Conservation (phyloP, 2,888 invertebrate genomes). For the Thalpophila matura region DNA sequence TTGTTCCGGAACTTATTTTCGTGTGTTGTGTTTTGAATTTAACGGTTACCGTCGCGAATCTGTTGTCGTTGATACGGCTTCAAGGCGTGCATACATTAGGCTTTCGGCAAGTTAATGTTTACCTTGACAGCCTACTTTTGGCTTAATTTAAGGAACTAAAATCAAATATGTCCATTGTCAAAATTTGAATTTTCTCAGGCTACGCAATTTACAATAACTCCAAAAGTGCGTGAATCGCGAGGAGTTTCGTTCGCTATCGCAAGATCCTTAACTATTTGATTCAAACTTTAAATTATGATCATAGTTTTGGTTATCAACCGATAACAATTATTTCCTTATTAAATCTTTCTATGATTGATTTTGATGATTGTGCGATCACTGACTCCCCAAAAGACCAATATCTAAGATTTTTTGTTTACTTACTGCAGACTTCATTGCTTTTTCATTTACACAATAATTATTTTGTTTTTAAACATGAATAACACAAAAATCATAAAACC, state of each 20-base stretch:
- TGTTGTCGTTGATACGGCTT: constrained; percentile 61
- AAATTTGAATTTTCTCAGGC: not conserved
- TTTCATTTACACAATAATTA: constrained; percentile 7
- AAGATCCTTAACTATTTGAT: not conserved
- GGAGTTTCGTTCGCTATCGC: not conserved
- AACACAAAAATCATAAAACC: not conserved
- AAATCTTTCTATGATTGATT: constrained; percentile 1
- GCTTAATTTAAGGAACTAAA: constrained; percentile 49
- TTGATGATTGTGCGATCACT: not conserved
- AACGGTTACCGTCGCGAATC: constrained; percentile 72
- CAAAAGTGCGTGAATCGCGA: not conserved
- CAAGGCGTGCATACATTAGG: constrained; percentile 72
- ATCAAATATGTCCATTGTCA: constrained; percentile 21
- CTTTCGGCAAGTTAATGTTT: constrained; percentile 66
- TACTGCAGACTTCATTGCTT: not conserved
- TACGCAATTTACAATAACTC: not conserved
- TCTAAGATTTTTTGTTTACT: not conserved
- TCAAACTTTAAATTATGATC: constrained; percentile 5
- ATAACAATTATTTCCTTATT: constrained; percentile 3
- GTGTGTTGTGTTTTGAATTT: constrained; percentile 72
- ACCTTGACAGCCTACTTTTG: constrained; percentile 65
- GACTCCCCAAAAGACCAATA: not conserved
- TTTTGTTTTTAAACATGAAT: not conserved
- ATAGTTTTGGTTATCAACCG: not conserved
- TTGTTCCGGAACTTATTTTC: constrained; percentile 67